Evolutionary conservation across 2,888 invertebrate genomes (phyloP).

Genomic region (Cerastis leucographa): DNA sequence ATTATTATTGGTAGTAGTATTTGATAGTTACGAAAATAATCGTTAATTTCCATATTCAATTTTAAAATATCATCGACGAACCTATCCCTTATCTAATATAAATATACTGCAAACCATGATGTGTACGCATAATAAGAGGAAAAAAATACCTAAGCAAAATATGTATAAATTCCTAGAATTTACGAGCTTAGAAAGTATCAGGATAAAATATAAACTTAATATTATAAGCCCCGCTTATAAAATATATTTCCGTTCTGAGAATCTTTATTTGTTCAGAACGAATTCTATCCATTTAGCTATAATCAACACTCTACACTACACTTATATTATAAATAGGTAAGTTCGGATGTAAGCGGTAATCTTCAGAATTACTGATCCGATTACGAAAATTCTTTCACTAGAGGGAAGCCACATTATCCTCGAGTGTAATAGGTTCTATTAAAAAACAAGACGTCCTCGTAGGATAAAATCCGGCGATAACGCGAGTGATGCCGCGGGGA

Average conservation of each 20-base stretch:
- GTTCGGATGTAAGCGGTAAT: background rate
- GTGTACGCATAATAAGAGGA: background rate
- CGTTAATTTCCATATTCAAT: too few species aligned
- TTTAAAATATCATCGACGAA: too few species aligned
- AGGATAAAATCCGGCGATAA: background rate
- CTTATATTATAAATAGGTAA: background rate
- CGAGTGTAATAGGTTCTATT: too few species aligned
- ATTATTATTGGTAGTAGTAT: too few species aligned
- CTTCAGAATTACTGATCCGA: background rate
- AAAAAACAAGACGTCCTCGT: background rate
- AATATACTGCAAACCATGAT: background rate
- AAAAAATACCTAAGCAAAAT: background rate
- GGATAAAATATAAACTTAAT: background rate
- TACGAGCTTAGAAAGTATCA: background rate
- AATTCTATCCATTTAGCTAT: background rate
- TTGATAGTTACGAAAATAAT: too few species aligned
- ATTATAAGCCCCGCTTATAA: background rate
- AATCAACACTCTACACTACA: background rate
- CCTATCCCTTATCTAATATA: too few species aligned
- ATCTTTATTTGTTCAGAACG: background rate
- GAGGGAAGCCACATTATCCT: background rate
- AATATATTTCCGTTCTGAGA: too few species aligned
- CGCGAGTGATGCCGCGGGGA: background rate
- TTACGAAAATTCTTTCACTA: background rate
- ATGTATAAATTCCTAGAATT: conserved; percentile 14